Conservation (phyloP, 2,113 vertebrate species). For the Climacteris rufus region DNA sequence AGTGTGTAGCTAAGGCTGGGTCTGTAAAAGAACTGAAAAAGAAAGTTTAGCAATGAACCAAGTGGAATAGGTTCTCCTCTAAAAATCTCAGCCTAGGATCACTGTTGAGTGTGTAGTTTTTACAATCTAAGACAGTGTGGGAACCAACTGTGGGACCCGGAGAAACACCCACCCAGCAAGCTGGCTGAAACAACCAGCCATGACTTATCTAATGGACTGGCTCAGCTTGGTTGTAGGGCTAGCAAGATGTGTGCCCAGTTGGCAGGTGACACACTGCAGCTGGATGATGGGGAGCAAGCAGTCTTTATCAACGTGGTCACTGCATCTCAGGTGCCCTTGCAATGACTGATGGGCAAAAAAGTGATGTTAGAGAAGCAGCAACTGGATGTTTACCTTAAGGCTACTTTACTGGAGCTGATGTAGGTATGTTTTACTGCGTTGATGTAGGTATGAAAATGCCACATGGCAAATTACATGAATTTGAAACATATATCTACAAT, state of each 20-base stretch:
- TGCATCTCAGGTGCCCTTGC: accelerated
- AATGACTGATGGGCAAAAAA: neutral
- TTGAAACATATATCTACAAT: neutral
- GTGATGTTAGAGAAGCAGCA: accelerated
- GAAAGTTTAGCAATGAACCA: neutral
- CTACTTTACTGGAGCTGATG: neutral
- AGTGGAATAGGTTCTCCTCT: neutral
- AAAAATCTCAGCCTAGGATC: neutral
- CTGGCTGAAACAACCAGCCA: neutral
- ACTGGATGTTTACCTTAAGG: neutral
- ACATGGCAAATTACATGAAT: neutral
- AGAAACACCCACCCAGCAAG: neutral
- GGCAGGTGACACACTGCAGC: neutral
- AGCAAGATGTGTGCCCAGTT: accelerated
- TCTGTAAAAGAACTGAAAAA: neutral
- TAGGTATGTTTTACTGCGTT: neutral
- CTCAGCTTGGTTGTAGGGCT: accelerated
- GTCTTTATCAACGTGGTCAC: neutral
- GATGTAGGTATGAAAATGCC: neutral
- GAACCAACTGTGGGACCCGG: neutral
- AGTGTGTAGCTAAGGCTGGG: neutral
- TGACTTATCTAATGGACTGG: neutral
- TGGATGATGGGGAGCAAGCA: accelerated
- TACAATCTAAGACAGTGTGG: neutral
- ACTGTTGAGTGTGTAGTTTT: neutral